Percentiles rank a stretch among this genome's conserved stretches.
Conservation (phyloP, 2,888 invertebrate species). For the Pammene aurita region DNA sequence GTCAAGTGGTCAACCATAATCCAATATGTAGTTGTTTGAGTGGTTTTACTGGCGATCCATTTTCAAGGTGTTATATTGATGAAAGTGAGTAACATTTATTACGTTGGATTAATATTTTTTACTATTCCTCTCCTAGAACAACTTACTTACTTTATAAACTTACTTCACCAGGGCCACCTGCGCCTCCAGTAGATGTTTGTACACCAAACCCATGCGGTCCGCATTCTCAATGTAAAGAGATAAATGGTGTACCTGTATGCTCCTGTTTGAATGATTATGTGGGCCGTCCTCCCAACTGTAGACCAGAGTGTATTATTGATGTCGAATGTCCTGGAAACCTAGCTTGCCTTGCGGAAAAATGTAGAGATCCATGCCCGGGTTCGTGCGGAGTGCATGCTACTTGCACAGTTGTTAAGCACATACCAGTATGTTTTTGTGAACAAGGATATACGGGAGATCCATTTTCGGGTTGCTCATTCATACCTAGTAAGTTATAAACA, state of each 20-base stretch:
- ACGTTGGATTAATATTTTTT: conserved; percentile 41
- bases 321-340: conserved; percentile 88
- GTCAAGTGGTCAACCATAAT: conserved; percentile 91
- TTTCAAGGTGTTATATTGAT: conserved; percentile 86
- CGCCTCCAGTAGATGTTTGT: conserved; percentile 83
- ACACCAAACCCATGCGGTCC: conserved; percentile 90
- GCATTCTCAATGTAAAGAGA: conserved; percentile 88
- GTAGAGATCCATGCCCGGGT: conserved; percentile 89
- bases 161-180: conserved; percentile 65
- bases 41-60: conserved; percentile 89
- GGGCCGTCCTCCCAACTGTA: conserved; percentile 90
- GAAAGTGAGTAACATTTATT: conserved; percentile 81
- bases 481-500: conserved; percentile 78
- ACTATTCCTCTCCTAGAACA: conserved; percentile 16
- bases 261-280: conserved; percentile 88
- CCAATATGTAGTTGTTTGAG: conserved; percentile 89
- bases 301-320: conserved; percentile 89
- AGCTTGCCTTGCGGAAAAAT: conserved; percentile 88
- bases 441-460: conserved; percentile 90
- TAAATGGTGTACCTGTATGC: conserved; percentile 87
- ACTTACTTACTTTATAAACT: conserved; percentile 29
- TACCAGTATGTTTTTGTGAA: conserved; percentile 88
- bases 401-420: conserved; percentile 88
- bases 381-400: conserved; percentile 89
- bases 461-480: conserved; percentile 87